Base-by-base conservation (phyloP, 2,797 vertebrate genomes). In the Otolemur crassicaudatus region DNA sequence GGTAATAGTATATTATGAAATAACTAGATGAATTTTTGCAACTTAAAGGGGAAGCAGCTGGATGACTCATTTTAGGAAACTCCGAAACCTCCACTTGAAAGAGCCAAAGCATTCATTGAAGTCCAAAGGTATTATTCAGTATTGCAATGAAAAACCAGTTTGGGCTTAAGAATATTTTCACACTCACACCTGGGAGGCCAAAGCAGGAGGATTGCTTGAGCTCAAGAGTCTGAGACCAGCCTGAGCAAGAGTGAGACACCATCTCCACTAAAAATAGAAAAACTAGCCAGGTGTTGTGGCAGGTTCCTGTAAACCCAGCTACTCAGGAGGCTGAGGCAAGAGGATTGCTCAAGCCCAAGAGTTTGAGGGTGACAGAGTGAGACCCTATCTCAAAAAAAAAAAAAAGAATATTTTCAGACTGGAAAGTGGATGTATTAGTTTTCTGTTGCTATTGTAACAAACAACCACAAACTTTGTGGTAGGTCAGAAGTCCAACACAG, bases 1-100 rank as follows among this genome's bases (percentile, higher is more conserved):
- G 49, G 46, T 82, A 87, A 75, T 91, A 69, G 23, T 69, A 29
- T 63, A 70, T 94, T 86, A 63, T 73, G 19, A 94, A 96, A 82
- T 79, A 34, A 85, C 53, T 69, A 87, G 19, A 61, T 95, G 53
- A 93, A 67, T 89, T 89, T 91, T 91, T 95, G 79, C 87, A 96
- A 91, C 63, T 94, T 94, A 67, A 90, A 92, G 61, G 25, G n/a
- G 73, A 85, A 91, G 69, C 31, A 79, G 63, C 49, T 73, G 63
- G 69, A 82, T 86, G 69, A 94, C 72, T 87, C 60, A 87, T 90
- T 87, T 80, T 20, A 72, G 83, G 94, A 84, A 90, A 92, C 22
- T 37, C 67, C 80, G 53, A 76, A 92, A 90, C 25, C 31, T 94
- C 34, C 90, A n/a, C 25, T 84, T 91, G 60, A 96, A 90, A 95